Evolutionary conservation across 2,113 vertebrate genomes (phyloP), one percentile per base, ranked within the genome.

Genomic region (Serinus canaria): DNA sequence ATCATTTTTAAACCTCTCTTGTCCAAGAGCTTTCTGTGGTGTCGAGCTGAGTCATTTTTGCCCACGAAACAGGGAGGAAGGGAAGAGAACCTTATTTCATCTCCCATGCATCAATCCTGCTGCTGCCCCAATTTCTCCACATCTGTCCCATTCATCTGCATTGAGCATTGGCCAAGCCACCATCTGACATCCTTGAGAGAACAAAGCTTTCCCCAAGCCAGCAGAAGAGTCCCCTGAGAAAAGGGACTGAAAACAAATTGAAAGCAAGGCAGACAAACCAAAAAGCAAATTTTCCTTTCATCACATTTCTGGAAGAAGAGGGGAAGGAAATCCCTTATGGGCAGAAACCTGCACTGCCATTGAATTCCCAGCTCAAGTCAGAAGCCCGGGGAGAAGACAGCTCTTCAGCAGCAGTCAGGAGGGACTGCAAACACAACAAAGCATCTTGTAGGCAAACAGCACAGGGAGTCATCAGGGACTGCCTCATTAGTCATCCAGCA

Each of bases 401-500:
- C 81, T 93, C 88, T 85, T 93, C 86, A 75, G 33, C 85, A 92
- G 88, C 58, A 95, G 91, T 96, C 95, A 95, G 75, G 83, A 94
- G 76, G 60, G 80, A 89, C 52, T 89, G 92, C 92, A 77, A 69
- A 90, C 78, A 94, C 94, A 74, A 64, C 64, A 64, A 46, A 75
- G 53, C 52, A 24, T 85, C 92, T 90, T 87, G 84, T 78, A 92
- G 91, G 43, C 94, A 95, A 89, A 56, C 58, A 78, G 63, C 35
- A 55, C 43, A 33, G 77, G 76, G 50, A 89, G 69, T 77, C 87
- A 73, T 72, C 72, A 89, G 92, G 95, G 89, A 77, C 66, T 64
- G 64, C 72, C 90, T 97, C 95, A 91, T 97, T 97, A 97, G 94
- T 96, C 85, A 87, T 14, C 63, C 53, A 97, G 73, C 83, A 88